phyloP scores from a whole-genome alignment of 1,140 invertebrate species.

The Drosophila rufa region DNA sequence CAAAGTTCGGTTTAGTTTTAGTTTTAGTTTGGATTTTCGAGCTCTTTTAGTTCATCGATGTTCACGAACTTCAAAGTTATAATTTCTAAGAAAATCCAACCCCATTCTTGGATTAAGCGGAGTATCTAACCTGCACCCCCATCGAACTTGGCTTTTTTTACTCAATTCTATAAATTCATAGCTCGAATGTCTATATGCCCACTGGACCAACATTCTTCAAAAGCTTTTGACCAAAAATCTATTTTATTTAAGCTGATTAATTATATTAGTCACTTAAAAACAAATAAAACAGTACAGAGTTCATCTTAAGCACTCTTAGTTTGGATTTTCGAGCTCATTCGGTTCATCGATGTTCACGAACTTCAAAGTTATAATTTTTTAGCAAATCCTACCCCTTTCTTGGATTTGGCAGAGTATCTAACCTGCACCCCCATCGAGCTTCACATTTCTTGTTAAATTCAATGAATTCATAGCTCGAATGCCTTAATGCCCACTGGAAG shows the following conservation, averaged over 20 bases:
- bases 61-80: neutral
- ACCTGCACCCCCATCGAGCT: conserved; percentile 7
- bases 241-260: neutral
- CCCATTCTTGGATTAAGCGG: neutral
- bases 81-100: neutral
- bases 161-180: conserved; percentile 24
- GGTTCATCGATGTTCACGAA: neutral
- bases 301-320: neutral
- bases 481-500: conserved; percentile 46
- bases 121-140: conserved; percentile 1
- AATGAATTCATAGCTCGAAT: conserved; percentile 20
- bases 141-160: conserved; percentile 13
- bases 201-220: neutral
- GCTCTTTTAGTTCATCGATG: neutral
- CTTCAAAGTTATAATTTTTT: neutral
- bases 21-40: neutral
- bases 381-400: neutral
- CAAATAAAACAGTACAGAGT: neutral
- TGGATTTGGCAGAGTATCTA: neutral
- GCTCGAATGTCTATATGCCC: conserved; percentile 39
- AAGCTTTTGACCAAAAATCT: neutral
- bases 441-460: conserved; percentile 19
- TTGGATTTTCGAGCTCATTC: neutral
- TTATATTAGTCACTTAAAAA: too few relatives aligned
- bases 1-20: neutral